Percentiles rank a stretch among this genome's conserved stretches.
Evolutionary conservation across 2,797 vertebrate genomes (phyloP).

Genomic region (Periophthalmus magnuspinnatus): DNA sequence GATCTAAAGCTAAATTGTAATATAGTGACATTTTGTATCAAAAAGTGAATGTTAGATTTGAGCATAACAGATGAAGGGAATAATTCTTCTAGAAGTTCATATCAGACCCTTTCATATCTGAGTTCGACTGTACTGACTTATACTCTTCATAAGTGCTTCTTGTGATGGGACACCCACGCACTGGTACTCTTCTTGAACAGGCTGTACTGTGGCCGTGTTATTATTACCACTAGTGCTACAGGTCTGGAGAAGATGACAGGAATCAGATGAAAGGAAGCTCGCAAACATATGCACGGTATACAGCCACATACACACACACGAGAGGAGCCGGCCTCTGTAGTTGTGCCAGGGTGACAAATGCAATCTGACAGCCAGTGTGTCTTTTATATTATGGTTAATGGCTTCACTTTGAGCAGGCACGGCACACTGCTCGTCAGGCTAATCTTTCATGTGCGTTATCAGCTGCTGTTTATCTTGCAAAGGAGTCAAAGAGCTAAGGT

Average conservation of each 20-base stretch:
- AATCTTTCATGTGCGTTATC: slow-evolving; percentile 69
- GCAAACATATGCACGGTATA: slow-evolving; percentile 20
- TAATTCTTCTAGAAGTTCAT: neutral
- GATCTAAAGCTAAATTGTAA: too few relatives aligned
- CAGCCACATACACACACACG: slow-evolving; percentile 17
- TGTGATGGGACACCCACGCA: slow-evolving; percentile 68
- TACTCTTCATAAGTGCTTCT: slow-evolving; percentile 65
- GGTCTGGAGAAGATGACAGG: slow-evolving; percentile 54
- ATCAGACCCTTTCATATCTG: neutral
- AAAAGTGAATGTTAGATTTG: too few relatives aligned
- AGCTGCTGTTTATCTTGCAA: slow-evolving; percentile 61
- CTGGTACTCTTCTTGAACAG: slow-evolving; percentile 43
- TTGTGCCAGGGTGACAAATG: slow-evolving; percentile 66
- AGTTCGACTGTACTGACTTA: slow-evolving; percentile 48
- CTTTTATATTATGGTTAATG: slow-evolving; percentile 76
- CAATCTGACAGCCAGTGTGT: slow-evolving; percentile 72
- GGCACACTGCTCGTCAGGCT: slow-evolving; percentile 66
- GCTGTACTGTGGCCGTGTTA: slow-evolving; percentile 45
- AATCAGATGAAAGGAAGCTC: slow-evolving; percentile 2
- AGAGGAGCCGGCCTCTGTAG: slow-evolving; percentile 43
- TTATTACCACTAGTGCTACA: slow-evolving; percentile 61
- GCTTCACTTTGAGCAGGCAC: slow-evolving; percentile 63
- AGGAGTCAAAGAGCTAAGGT: slow-evolving; percentile 18
- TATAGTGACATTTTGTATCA: too few relatives aligned
- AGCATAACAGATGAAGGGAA: too few relatives aligned